These are phyloP conservation scores for Andrena haemorrhoa DNA, from an alignment of 2,888 invertebrate species.

Conservation along the genomic window DNA sequence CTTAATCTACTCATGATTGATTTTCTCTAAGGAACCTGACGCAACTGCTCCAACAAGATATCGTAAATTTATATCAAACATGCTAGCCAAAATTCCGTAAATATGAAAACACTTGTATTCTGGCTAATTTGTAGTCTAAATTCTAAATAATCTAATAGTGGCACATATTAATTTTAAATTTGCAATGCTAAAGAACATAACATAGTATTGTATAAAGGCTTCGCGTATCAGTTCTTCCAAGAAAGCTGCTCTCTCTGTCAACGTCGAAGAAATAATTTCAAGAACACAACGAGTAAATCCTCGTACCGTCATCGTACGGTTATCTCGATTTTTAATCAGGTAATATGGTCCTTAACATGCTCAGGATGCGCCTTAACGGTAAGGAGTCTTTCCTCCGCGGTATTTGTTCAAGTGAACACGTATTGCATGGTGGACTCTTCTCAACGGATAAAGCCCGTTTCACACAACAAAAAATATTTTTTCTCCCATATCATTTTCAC, in stretches of 20 bases:
- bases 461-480: conserved; percentile 18
- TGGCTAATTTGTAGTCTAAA: no score
- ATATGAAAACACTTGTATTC: no score
- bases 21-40: no score
- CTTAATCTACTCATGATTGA: no score
- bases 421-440: conserved; percentile 25
- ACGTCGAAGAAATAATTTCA: conserved; percentile 2
- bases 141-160: not conserved
- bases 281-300: conserved; percentile 36
- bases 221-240: conserved; percentile 3
- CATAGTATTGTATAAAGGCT: not conserved
- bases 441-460: conserved; percentile 30
- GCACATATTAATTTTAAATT: not conserved
- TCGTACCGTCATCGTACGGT: conserved; percentile 19
- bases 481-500: not conserved
- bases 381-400: conserved; percentile 33
- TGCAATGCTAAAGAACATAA: no score
- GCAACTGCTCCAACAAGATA: no score
- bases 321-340: conserved; percentile 53
- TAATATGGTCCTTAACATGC: conserved; percentile 45
- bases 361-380: conserved; percentile 41
- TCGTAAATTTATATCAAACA: no score
- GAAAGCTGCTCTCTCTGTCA: not conserved
- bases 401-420: conserved; percentile 44
- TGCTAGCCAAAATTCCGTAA: no score